A percentile compares a stretch with the other conserved stretches of the same genome.
These are phyloP conservation scores for Stichopus chloronotus DNA, from an alignment of 35 echinoderm and acorn worm genomes.

Conservation along the genomic window DNA sequence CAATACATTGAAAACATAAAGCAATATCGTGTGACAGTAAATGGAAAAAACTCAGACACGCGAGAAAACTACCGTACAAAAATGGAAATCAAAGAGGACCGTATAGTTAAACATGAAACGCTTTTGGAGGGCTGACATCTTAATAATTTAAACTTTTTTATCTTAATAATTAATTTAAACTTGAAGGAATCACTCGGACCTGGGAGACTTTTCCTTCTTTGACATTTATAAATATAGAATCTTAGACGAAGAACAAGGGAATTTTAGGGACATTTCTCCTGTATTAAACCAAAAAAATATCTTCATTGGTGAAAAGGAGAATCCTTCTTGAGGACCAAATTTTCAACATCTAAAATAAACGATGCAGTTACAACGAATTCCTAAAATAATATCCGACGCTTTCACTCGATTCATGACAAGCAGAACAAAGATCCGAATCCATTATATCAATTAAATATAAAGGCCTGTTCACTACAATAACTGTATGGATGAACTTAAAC, in stretches of 20 bases:
- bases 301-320: constrained; percentile 58
- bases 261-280: constrained; percentile 63
- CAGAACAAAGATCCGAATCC: too few relatives aligned
- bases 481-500: too few relatives aligned
- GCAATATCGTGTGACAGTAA: too few relatives aligned
- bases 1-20: too few relatives aligned
- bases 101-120: too few relatives aligned
- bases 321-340: constrained; percentile 59
- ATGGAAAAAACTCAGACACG: too few relatives aligned
- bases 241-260: constrained; percentile 33
- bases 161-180: background rate
- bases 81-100: too few relatives aligned
- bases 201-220: constrained; percentile 76
- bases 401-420: too few relatives aligned
- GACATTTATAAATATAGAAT: constrained; percentile 62
- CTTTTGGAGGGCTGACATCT: background rate
- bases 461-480: too few relatives aligned
- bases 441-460: too few relatives aligned
- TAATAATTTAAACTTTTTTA: background rate
- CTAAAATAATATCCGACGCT: background rate
- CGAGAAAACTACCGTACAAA: too few relatives aligned
- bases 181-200: background rate
- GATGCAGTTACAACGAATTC: background rate
- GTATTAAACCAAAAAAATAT: constrained; percentile 73
- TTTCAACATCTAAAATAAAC: constrained; percentile 40